Base-by-base conservation (phyloP, 64 coral and sea anemone species). In the Cladopsammia gracilis region DNA sequence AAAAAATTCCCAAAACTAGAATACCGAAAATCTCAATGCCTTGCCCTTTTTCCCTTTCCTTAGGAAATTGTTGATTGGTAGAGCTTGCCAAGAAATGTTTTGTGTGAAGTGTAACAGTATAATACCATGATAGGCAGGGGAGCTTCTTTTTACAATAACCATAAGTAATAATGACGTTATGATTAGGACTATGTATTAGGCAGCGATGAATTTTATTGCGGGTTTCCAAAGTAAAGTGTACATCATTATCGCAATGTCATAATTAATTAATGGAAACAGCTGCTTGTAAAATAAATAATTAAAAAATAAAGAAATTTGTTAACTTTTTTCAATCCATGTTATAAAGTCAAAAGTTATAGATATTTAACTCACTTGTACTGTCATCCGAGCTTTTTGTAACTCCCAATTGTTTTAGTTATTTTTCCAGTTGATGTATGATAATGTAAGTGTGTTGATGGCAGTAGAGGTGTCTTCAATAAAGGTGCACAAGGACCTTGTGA, bases 191-290 rank as follows among this genome's bases (percentile, higher is more conserved):
- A 24, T 50, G 62, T 15, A 25, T 24, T 67, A 16, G 19, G 56
- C 44, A 67, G 18, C 22, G 16, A 34, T 48, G 43, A 84, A 84
- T 84, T 84, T 66, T 67, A 49, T 19, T 24, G 62, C 44, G 68
- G 80, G 34, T 84, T 84, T 84, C 80, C 80, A 84, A 84, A 84
- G 44, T 84, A 67, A 84, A 14, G 34, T 68, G 25, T 60, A 3
- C 6, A 62, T 43, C 26, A 64, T 76, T 76, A 19, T 20, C 13
- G 76, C n/a, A 9, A 62, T 66, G 80, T 84, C 42, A 62, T 84
- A 84, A 84, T 84, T 79, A 66, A 84, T 48, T 75, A 84, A 84
- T 67, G 62, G 26, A 65, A 64, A 67, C 62, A 34, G 57, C 80
- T 84, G 80, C 62, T 84, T 49, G 49, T 12, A 24, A 25, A 79